phyloP scores from a whole-genome alignment of 2,113 vertebrate genomes.

The Microcebus jonahi region DNA sequence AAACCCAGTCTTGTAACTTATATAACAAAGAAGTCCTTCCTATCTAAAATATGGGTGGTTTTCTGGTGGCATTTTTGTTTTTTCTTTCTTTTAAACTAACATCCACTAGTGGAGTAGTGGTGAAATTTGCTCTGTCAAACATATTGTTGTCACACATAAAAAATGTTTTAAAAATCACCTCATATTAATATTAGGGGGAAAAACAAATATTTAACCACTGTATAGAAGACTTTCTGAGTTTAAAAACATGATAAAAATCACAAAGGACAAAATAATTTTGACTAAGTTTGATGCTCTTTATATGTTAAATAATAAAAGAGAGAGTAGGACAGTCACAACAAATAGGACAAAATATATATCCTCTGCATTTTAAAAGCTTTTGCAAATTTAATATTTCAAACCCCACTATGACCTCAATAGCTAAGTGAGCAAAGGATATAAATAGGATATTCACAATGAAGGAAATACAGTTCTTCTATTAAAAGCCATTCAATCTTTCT shows the following conservation, averaged over 20 bases:
- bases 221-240: background rate
- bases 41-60: background rate
- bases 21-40: background rate
- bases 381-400: background rate
- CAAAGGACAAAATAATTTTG: background rate
- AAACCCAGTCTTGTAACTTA: background rate
- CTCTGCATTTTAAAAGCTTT: slow-evolving; percentile 3
- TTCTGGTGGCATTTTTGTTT: background rate
- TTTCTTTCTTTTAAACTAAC: slow-evolving; percentile 12
- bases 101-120: background rate
- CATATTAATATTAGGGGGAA: background rate
- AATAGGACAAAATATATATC: background rate
- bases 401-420: background rate
- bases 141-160: background rate
- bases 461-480: background rate
- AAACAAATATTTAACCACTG: background rate
- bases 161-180: background rate
- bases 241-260: background rate
- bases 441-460: background rate
- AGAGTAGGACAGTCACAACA: background rate
- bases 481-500: background rate
- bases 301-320: slow-evolving; percentile 7
- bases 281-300: background rate
- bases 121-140: no score
- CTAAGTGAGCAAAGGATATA: background rate